These are phyloP conservation scores for Protosalanx chinensis DNA, from an alignment of 2,797 vertebrate genomes.

Conservation along the genomic window DNA sequence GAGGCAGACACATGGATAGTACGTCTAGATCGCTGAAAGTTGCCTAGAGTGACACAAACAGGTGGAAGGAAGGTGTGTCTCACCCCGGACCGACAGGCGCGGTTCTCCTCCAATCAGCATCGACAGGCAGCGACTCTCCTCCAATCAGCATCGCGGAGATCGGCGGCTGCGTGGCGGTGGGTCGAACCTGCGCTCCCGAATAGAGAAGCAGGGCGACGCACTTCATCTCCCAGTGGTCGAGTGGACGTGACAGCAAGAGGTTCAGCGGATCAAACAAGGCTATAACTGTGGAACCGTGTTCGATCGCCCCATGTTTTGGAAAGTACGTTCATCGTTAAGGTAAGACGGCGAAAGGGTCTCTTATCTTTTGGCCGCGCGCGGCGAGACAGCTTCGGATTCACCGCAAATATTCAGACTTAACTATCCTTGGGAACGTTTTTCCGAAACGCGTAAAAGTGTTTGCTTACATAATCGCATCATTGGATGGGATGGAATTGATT, in stretches of 20 bases:
- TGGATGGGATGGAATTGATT: background rate
- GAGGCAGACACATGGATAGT: background rate
- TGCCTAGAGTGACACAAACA: conserved; percentile 39
- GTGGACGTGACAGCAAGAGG: conserved; percentile 8
- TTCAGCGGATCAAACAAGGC: background rate
- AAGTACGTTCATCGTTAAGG: conserved; percentile 8
- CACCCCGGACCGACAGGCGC: conserved; percentile 30
- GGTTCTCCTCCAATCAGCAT: conserved; percentile 40
- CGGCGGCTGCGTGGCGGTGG: conserved; percentile 8
- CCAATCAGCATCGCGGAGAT: conserved; percentile 37
- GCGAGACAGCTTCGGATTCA: too few relatives aligned
- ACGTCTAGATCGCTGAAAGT: conserved; percentile 1
- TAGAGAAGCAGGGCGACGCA: conserved; percentile 29
- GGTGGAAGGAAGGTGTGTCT: conserved; percentile 45
- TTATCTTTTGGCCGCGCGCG: too few relatives aligned
- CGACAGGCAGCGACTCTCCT: conserved; percentile 29
- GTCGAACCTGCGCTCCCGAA: conserved; percentile 20
- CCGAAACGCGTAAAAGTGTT: background rate
- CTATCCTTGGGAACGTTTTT: background rate
- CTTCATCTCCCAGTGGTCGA: conserved; percentile 28
- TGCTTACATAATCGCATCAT: background rate
- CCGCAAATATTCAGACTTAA: background rate
- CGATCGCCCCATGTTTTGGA: conserved; percentile 12
- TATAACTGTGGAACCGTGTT: background rate
- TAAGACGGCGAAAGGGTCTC: background rate